Base-by-base conservation (phyloP, 2,113 vertebrate species). In the Jacana jacana region DNA sequence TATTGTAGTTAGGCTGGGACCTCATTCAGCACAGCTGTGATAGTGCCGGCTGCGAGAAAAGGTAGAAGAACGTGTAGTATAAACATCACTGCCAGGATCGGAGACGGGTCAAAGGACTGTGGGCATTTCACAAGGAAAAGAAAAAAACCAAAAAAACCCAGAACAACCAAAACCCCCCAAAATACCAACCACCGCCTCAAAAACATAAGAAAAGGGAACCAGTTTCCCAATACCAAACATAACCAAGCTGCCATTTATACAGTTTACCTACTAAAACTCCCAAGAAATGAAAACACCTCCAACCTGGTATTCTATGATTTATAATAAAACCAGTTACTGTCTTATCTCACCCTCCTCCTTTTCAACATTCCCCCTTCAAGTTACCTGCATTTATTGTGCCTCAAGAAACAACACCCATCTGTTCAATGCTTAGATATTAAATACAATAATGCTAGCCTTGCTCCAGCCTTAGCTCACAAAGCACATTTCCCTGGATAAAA, bases 1-100 rank as follows among this genome's bases (percentile, higher is more conserved):
- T 97, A 95, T 72, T 94, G 89, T 96, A 95, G 92, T 97, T 98
- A 97, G 97, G 90, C 95, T 97, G 95, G 96, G 96, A 97, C 95
- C 96, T 97, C 95, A 94, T 96, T 97, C 97, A 93, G 92, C 33
- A 22, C 54, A 86, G 95, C 91, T 84, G 84, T 8, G 76, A 97
- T 91, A 97, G 78, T 17, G 9, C 35, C 2, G 73, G 80, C 96
- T 94, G 91, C 93, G 39, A 24, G 64, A 7, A 91, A 81, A 17
- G 37, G 88, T 40, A 89, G 93, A 71, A 93, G 94, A 94, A 94
- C 35, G 73, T 28, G 55, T 58, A 92, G 92, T 71, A 49, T 46
- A 93, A 97, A 91, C 73, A 95, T 88, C 10, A 42, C 63, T 65
- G 95, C 88, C 87, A 97, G 86, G 91, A 80, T 61, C 84, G 94